These are phyloP conservation scores for Ctenomys sociabilis DNA, from an alignment of 2,113 vertebrate species.

Conservation along the genomic window DNA sequence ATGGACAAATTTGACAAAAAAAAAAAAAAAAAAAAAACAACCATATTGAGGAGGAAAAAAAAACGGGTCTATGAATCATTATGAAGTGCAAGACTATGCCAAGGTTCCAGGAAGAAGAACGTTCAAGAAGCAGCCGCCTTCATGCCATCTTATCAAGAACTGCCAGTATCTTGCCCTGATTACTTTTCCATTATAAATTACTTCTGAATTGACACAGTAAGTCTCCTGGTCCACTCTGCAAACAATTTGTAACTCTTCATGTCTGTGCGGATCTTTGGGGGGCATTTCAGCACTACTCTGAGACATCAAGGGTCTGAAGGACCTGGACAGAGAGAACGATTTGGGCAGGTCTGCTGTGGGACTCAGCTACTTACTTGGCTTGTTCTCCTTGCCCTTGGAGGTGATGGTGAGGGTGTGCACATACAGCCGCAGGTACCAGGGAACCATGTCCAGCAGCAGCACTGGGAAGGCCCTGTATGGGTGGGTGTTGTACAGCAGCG, in stretches of 20 bases:
- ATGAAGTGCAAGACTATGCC: not conserved
- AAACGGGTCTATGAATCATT: not conserved
- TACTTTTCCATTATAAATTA: not conserved
- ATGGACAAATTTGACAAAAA: not conserved
- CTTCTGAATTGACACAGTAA: not conserved
- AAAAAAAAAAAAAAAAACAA: not conserved
- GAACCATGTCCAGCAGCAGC: slow-evolving; percentile 94
- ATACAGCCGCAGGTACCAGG: slow-evolving; percentile 97
- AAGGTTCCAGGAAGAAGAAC: no score
- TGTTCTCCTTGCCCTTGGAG: slow-evolving; percentile 95
- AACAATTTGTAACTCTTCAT: not conserved
- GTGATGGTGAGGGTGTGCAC: slow-evolving; percentile 95
- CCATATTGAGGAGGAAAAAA: not conserved
- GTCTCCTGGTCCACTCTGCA: not conserved
- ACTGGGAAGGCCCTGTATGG: slow-evolving; percentile 95
- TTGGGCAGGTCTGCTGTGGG: rapidly evolving
- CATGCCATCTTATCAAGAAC: not conserved
- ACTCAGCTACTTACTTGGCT: slow-evolving; percentile 91
- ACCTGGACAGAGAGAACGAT: no score
- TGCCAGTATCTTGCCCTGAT: not conserved
- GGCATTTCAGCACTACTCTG: not conserved
- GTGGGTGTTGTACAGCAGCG: slow-evolving; percentile 95
- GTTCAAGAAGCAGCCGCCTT: not conserved
- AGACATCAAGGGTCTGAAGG: not conserved
- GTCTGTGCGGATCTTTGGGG: not conserved